Base-by-base conservation (phyloP, 1,140 invertebrate genomes). In the Melitaea cinxia region DNA sequence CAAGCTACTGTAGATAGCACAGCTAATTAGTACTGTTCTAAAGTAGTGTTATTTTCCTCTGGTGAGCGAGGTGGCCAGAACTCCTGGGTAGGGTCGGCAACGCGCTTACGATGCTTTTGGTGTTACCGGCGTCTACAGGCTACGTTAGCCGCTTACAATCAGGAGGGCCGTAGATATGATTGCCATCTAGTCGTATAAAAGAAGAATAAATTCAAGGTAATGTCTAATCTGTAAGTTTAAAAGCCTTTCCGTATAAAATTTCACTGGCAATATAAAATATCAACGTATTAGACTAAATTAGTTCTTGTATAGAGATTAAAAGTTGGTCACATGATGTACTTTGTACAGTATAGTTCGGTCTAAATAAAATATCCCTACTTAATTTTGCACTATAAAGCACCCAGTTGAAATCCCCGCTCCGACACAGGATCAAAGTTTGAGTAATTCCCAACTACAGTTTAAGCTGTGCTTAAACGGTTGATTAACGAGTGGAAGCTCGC, bases 381-480 rank as follows among this genome's bases (percentile, higher is more conserved):
- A 58, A 58, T 58, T 58, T 58, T 49, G 63, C 61, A 56, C 63
- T 57, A 65, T 56, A 66, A 66, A 66, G 52, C 64, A 66, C 50
- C 33, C 64, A 59, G 56, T 50, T 54, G 14, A 58, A 66, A 66
- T 55, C 64, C 56, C 17, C 26, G 39, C 59, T 59, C 50, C 63
- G 49, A 61, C 69, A 63, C 65, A 33, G 72, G 69, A 74, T 74
- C 69, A 72, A 74, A 74, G 26, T 74, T 66, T 72, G 63, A 68
- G 68, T 68, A 74, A 68, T 66, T 64, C 68, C 33, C 37, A 68
- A 74, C 61, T 74, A 68, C 72, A 71, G 49, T 64, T 74, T 74
- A 74, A 74, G 63, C 72, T 65, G 57, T 50, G 54, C 57, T 71
- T 74, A 74, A 72, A 72, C 47, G 69, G 65, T 64, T 72, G 72